Percentiles rank a stretch among this genome's conserved stretches.
These are phyloP conservation scores for Petrolisthes cinctipes DNA, from an alignment of 2,888 invertebrate species.

Conservation along the genomic window DNA sequence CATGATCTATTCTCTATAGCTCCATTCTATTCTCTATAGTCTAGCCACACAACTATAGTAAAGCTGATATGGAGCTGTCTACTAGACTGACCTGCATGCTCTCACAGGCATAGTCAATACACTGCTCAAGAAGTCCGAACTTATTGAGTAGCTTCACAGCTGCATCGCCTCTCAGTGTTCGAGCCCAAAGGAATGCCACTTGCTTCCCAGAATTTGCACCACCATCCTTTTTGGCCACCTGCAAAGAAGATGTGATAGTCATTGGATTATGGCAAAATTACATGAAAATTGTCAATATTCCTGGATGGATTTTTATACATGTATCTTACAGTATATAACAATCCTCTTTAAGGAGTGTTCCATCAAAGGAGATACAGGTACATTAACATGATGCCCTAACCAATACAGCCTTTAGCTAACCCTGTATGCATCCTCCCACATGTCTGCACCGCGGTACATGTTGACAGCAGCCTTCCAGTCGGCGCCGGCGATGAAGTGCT, in stretches of 20 bases:
- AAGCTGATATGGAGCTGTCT: background rate
- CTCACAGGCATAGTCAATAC: constrained; percentile 91
- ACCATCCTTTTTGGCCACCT: constrained; percentile 78
- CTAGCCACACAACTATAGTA: background rate
- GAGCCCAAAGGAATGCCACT: constrained; percentile 94
- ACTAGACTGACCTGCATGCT: constrained; percentile 77
- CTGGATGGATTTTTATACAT: too few species aligned
- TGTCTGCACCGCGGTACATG: constrained; percentile 85
- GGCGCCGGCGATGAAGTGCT: constrained; percentile 88
- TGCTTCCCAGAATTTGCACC: constrained; percentile 76
- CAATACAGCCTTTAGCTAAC: constrained; percentile 70
- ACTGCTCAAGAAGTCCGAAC: constrained; percentile 86
- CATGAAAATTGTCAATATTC: too few species aligned
- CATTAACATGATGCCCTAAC: background rate
- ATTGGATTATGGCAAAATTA: too few species aligned
- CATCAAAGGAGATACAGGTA: background rate
- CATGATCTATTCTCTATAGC: too few species aligned
- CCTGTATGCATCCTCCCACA: constrained; percentile 92
- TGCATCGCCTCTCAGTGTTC: constrained; percentile 89
- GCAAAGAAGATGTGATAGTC: background rate
- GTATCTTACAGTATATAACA: background rate
- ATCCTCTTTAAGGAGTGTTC: background rate
- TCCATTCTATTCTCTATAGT: too few species aligned
- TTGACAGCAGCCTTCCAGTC: constrained; percentile 92
- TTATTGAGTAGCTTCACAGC: constrained; percentile 91